phyloP scores from a whole-genome alignment of 2,113 vertebrate species.

The Mungos mungo region DNA sequence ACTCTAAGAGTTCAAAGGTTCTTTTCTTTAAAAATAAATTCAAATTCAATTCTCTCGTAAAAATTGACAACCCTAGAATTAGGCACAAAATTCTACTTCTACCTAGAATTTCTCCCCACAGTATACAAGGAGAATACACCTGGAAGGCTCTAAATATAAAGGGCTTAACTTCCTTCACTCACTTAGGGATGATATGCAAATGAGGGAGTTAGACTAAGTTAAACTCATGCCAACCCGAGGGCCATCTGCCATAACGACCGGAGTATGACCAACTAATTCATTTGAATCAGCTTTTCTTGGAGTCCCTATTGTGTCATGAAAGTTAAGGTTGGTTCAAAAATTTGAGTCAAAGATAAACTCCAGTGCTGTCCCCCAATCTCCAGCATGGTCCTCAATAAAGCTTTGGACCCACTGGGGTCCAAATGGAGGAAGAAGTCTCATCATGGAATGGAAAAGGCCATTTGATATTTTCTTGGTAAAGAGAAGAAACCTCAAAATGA shows the following conservation, averaged over 20 bases:
- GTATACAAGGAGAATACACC: conserved; percentile 58
- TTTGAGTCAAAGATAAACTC: conserved; percentile 57
- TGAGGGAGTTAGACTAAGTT: conserved; percentile 81
- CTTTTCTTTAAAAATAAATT: conserved; percentile 56
- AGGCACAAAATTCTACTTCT: conserved; percentile 34
- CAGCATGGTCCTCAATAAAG: neutral
- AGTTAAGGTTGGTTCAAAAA: conserved; percentile 58
- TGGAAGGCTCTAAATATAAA: conserved; percentile 78
- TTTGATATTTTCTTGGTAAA: neutral
- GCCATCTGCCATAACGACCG: conserved; percentile 81
- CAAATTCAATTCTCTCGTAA: conserved; percentile 49
- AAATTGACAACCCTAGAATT: conserved; percentile 54
- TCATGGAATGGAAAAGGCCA: neutral
- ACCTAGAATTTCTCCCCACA: conserved; percentile 59
- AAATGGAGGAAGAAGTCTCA: neutral
- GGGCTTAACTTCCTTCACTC: conserved; percentile 78
- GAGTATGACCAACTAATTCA: conserved; percentile 68
- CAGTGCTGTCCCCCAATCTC: conserved; percentile 20
- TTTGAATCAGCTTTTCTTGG: conserved; percentile 72
- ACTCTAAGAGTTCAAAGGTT: neutral
- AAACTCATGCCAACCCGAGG: conserved; percentile 81
- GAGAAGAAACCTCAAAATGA: neutral
- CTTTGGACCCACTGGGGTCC: neutral
- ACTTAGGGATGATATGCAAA: conserved; percentile 65
- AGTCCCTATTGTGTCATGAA: conserved; percentile 63